phyloP scores from a whole-genome alignment of 2,888 invertebrate species.

The Polyommatus icarus region DNA sequence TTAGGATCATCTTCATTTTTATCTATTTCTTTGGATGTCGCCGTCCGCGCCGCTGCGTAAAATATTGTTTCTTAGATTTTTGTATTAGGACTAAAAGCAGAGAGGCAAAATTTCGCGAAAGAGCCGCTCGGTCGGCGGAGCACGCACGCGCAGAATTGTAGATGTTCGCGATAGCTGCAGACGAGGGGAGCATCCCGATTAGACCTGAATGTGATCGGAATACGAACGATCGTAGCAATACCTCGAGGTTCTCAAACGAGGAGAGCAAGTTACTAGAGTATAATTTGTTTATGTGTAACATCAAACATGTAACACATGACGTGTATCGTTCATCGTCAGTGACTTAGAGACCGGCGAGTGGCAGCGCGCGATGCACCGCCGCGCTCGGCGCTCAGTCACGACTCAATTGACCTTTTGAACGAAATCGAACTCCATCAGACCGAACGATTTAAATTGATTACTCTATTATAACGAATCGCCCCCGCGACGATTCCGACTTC shows the following conservation, averaged over 20 bases:
- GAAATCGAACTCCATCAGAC: neutral
- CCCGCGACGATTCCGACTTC: neutral
- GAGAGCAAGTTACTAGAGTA: too few species aligned
- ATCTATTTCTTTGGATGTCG: neutral
- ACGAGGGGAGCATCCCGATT: neutral
- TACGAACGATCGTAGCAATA: neutral
- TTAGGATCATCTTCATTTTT: neutral
- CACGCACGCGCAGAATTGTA: neutral
- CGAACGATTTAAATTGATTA: slow-evolving; percentile 1
- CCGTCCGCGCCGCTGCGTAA: neutral
- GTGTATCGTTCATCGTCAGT: neutral
- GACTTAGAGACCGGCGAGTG: neutral
- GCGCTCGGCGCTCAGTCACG: neutral
- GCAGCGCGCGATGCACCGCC: neutral
- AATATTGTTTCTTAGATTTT: neutral
- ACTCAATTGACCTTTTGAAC: slow-evolving; percentile 14
- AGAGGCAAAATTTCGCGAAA: neutral
- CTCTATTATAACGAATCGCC: slow-evolving; percentile 7
- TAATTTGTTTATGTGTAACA: neutral
- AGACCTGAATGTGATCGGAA: neutral
- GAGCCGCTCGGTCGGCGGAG: neutral
- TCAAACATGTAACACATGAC: neutral
- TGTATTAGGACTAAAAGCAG: neutral
- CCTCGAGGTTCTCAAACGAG: neutral
- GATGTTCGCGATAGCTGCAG: neutral